A percentile compares a stretch with the other conserved stretches of the same genome.
Evolutionary conservation across 2,113 vertebrate species (phyloP).

Genomic region (Hiodon alosoides): DNA sequence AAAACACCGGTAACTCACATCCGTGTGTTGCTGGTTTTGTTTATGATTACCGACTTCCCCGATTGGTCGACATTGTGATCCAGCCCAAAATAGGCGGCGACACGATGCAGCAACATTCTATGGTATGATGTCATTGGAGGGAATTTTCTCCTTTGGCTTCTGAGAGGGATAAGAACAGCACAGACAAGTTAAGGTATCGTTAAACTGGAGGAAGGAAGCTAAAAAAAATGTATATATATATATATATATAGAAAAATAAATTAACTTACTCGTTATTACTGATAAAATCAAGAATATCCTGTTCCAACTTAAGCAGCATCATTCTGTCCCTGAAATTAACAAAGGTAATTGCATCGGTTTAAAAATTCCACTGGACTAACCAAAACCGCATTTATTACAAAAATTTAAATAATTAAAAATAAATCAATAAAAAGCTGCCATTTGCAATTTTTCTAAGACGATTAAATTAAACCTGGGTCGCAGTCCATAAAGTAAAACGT

Average conservation of each 20-base stretch:
- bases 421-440: neutral
- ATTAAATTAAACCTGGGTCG: neutral
- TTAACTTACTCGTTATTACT: slow-evolving; percentile 95
- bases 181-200: neutral
- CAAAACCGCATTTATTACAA: neutral
- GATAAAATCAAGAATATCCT: slow-evolving; percentile 99
- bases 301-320: slow-evolving; percentile 98
- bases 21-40: slow-evolving; percentile 97
- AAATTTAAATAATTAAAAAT: neutral
- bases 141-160: slow-evolving; percentile 93
- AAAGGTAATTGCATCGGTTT: slow-evolving; percentile 3
- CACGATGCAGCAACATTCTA: slow-evolving; percentile 94
- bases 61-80: slow-evolving; percentile 98
- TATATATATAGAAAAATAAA: slow-evolving; percentile 17
- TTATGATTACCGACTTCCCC: slow-evolving; percentile 95
- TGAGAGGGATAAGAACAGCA: slow-evolving; percentile 34
- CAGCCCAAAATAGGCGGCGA: slow-evolving; percentile 96
- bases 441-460: neutral
- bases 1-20: slow-evolving; percentile 72
- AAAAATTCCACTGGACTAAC: neutral
- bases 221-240: neutral
- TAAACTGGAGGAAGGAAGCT: neutral
- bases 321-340: slow-evolving; percentile 74
- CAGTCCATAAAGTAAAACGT: too few species aligned
- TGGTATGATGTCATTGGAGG: slow-evolving; percentile 98